A percentile compares a stretch with the other conserved stretches of the same genome.
Evolutionary conservation across 1,140 invertebrate genomes (phyloP).

Genomic region (Panulirus ornatus): DNA sequence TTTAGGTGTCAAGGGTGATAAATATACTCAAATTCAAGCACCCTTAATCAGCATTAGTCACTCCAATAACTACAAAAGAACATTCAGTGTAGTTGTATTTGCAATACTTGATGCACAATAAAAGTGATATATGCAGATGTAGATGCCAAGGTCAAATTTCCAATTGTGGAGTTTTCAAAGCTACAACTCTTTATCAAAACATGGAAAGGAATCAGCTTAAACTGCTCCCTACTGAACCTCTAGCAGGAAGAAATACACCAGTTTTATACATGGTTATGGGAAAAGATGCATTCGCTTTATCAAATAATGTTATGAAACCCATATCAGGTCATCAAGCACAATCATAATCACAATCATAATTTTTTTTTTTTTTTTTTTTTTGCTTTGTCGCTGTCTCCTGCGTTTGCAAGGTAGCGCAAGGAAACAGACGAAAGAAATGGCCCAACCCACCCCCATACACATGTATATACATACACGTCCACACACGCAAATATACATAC

Average conservation of each 20-base stretch:
- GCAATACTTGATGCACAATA: conserved; percentile 35
- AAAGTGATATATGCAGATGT: conserved; percentile 44
- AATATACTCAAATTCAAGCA: conserved; percentile 46
- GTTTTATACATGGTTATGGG: conserved; percentile 43
- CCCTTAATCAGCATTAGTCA: not conserved
- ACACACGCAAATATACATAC: too few species aligned
- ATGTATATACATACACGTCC: too few species aligned
- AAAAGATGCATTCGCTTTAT: conserved; percentile 57
- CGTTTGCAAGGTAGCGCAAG: too few species aligned
- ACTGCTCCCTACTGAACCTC: conserved; percentile 10
- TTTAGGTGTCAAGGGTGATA: conserved; percentile 25
- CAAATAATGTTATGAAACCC: conserved; percentile 36
- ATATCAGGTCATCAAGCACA: conserved; percentile 35
- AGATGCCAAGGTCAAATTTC: conserved; percentile 46
- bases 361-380: too few species aligned
- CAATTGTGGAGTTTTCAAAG: conserved; percentile 33
- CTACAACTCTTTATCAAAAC: conserved; percentile 25
- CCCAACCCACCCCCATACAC: too few species aligned
- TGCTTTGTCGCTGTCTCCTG: too few species aligned
- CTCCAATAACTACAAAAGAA: conserved; percentile 43
- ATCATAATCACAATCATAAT: too few species aligned
- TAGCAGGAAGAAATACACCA: conserved; percentile 13
- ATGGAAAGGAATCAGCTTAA: conserved; percentile 21
- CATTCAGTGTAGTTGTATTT: conserved; percentile 34
- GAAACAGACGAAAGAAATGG: too few species aligned